A percentile compares a stretch with the other conserved stretches of the same genome.
Evolutionary conservation across 2,888 invertebrate species (phyloP).

Genomic region (Heliconius ismenius): DNA sequence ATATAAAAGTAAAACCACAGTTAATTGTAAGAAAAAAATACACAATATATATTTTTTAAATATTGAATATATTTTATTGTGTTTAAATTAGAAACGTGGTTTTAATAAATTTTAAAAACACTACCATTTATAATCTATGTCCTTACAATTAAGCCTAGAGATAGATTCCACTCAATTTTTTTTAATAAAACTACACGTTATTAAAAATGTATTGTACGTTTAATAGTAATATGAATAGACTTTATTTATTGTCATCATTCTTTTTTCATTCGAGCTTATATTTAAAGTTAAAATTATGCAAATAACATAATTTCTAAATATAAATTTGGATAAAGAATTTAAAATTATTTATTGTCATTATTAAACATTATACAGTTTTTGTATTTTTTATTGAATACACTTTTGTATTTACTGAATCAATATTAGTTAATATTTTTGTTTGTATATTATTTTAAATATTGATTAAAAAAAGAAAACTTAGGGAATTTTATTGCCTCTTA

Average conservation of each 20-base stretch:
- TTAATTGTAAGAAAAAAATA: not conserved
- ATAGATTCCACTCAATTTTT: conserved; percentile 23
- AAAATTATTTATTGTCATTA: not conserved
- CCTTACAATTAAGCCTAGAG: conserved; percentile 15
- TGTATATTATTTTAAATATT: not conserved
- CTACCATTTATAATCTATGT: not conserved
- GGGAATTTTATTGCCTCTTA: not conserved
- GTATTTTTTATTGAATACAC: not conserved
- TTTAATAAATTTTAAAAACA: conserved; percentile 3
- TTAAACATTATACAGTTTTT: not conserved
- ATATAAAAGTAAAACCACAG: not conserved
- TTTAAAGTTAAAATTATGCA: conserved; percentile 1
- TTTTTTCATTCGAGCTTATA: conserved; percentile 24
- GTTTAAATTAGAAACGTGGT: not conserved
- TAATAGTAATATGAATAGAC: conserved; percentile 36
- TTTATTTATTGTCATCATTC: conserved; percentile 39
- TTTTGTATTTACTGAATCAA: not conserved
- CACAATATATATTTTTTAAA: not conserved
- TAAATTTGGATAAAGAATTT: not conserved
- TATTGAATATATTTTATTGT: not conserved
- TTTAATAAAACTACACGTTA: conserved; percentile 22
- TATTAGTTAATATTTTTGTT: not conserved
- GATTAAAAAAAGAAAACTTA: not conserved
- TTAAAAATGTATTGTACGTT: conserved; percentile 27
- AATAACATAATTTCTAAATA: not conserved